A percentile compares a stretch with the other conserved stretches of the same genome.
Conservation (phyloP, 1,140 invertebrate species). For the Muscidifurax raptorellus region DNA sequence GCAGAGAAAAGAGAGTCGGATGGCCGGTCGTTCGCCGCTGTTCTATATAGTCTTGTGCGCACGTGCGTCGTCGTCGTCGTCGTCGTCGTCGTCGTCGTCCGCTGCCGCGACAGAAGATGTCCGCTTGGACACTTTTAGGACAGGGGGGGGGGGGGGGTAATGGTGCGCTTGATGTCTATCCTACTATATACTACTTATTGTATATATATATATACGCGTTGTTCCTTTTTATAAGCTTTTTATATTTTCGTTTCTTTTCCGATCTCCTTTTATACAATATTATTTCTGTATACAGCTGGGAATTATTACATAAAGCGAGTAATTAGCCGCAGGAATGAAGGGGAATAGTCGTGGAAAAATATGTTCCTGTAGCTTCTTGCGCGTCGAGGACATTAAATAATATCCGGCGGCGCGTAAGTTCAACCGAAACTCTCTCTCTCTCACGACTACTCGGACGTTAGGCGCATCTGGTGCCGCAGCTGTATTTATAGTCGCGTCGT, state of each 20-base stretch:
- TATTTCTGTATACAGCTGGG: not conserved
- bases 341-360: not conserved
- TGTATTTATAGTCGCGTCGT: slow-evolving; percentile 74
- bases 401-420: not conserved
- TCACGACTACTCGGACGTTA: slow-evolving; percentile 68
- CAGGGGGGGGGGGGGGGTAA: not conserved
- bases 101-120: too few relatives aligned
- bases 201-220: not conserved
- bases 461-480: slow-evolving; percentile 70
- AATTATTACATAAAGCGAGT: too few relatives aligned
- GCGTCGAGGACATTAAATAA: not conserved
- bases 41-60: not conserved
- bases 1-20: not conserved
- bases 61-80: not conserved
- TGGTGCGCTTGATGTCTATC: not conserved
- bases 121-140: not conserved
- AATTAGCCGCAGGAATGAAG: too few relatives aligned
- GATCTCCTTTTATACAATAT: not conserved
- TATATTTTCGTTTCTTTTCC: not conserved
- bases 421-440: slow-evolving; percentile 5
- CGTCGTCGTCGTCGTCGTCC: too few relatives aligned
- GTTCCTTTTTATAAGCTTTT: not conserved
- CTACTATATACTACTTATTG: not conserved
- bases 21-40: not conserved
- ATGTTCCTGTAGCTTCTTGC: not conserved